Conservation (phyloP, 2,113 vertebrate species). For the Danionella cerebrum region DNA sequence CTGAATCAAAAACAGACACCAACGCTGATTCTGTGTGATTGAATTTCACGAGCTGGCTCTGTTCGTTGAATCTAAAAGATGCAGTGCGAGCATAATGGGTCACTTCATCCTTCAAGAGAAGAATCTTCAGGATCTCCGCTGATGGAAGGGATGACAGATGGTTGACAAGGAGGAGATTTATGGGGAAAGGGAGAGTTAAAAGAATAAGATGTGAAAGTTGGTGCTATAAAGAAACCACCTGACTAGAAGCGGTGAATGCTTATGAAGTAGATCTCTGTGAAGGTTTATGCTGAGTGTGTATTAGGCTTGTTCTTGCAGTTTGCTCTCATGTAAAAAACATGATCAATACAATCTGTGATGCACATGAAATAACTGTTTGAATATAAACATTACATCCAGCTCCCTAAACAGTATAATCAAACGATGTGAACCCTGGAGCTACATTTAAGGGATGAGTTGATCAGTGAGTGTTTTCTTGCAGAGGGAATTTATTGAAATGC, state of each 20-base stretch:
- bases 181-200: not conserved
- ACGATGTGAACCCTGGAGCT: not conserved
- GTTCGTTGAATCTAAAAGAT: too few species aligned
- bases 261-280: too few species aligned
- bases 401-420: not conserved
- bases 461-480: not conserved
- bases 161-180: not conserved
- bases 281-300: too few species aligned
- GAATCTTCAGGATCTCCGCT: not conserved
- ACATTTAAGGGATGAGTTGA: not conserved
- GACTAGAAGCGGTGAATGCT: not conserved
- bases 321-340: too few species aligned
- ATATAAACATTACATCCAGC: too few species aligned
- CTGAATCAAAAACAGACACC: not conserved
- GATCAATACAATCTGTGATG: too few species aligned
- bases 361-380: too few species aligned
- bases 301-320: too few species aligned
- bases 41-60: too few species aligned
- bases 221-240: too few species aligned
- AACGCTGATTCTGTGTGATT: too few species aligned
- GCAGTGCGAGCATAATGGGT: not conserved
- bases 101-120: not conserved
- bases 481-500: not conserved
- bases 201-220: not conserved
- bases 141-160: not conserved